Base-by-base conservation (phyloP, 2,888 invertebrate genomes). In the Lysandra coridon region DNA sequence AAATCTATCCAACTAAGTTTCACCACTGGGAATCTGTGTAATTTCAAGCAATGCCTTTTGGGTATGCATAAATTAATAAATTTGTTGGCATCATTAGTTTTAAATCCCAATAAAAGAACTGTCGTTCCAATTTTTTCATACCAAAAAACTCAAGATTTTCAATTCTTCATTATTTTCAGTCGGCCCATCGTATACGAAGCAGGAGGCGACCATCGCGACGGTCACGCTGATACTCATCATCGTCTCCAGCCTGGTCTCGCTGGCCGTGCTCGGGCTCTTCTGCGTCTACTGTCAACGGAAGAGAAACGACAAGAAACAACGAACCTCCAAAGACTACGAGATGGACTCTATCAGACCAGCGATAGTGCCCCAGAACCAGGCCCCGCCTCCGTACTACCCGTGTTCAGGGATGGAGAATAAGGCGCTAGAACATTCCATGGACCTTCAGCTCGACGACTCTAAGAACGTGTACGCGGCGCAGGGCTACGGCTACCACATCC, bases 331-430 rank as follows among this genome's bases (percentile, higher is more conserved):
- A 91, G 98, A 98, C 89, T 98, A 98, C 89, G 98, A 98, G 93
- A 97, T 98, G 97, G 98, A 98, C 87, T 97, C 97, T 0, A 97
- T 97, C 83, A 96, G 97, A 80, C 97, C 98, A 30, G 97, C 97
- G 77, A 97, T 98, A 90, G 97, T 98, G n/a, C 97, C 97, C 82
- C 98, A 97, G 90, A 97, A 97, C 82, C 97, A 97, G 86, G 97
- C 98, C 1, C 98, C 98, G 37, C 98, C 98, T 57, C 98, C 98
- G 0, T 98, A 98, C 86, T 98, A 98, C 87, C 98, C 98, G n/a
- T 96, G 92, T 79, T 88, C 97, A 76, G 98, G 98, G 0, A 96
- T 98, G 95, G 98, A 98, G 92, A 98, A 98, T 90, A 98, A 98
- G 91, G 98, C 98, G 49, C 92, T 98, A 74, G 98, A 98, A 90